These are phyloP conservation scores for Periophthalmus magnuspinnatus DNA, from an alignment of 2,797 vertebrate genomes.

Conservation along the genomic window DNA sequence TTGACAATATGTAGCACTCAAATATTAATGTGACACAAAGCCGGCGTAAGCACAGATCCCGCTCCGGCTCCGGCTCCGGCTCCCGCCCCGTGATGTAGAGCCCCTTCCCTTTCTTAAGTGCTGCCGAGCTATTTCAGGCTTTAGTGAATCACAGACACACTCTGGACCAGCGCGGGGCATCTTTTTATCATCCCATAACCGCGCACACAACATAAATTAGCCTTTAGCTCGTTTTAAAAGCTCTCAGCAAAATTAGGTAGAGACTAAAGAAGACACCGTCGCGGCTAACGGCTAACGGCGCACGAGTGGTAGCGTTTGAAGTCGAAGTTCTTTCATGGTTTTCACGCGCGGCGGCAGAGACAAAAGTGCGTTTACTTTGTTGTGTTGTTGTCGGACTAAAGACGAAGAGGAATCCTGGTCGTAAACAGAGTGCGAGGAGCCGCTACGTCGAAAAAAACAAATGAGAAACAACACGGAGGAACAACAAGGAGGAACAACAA, in stretches of 20 bases:
- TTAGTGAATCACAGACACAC: constrained; percentile 71
- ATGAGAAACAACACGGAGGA: constrained; percentile 64
- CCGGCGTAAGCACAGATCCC: constrained; percentile 72
- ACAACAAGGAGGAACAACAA: constrained; percentile 66
- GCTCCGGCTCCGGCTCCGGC: constrained; percentile 43
- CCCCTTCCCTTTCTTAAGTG: constrained; percentile 65
- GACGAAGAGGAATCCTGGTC: constrained; percentile 23
- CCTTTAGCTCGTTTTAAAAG: constrained; percentile 75
- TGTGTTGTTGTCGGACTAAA: constrained; percentile 22
- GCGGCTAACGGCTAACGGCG: constrained; percentile 52
- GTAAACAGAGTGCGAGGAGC: constrained; percentile 56
- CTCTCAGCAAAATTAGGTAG: constrained; percentile 80
- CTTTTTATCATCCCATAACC: constrained; percentile 77
- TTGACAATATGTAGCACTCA: constrained; percentile 77
- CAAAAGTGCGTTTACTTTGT: constrained; percentile 27
- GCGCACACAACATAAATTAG: constrained; percentile 70
- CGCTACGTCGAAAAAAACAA: constrained; percentile 56
- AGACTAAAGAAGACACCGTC: constrained; percentile 63
- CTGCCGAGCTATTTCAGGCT: constrained; percentile 66
- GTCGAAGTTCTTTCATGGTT: constrained; percentile 37
- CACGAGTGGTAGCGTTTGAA: constrained; percentile 62
- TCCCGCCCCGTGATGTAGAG: constrained; percentile 52
- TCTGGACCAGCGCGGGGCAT: constrained; percentile 75
- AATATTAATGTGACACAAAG: constrained; percentile 78
- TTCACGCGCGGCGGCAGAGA: constrained; percentile 42